Conservation (phyloP, 2,113 vertebrate species). For the Ovis canadensis region DNA sequence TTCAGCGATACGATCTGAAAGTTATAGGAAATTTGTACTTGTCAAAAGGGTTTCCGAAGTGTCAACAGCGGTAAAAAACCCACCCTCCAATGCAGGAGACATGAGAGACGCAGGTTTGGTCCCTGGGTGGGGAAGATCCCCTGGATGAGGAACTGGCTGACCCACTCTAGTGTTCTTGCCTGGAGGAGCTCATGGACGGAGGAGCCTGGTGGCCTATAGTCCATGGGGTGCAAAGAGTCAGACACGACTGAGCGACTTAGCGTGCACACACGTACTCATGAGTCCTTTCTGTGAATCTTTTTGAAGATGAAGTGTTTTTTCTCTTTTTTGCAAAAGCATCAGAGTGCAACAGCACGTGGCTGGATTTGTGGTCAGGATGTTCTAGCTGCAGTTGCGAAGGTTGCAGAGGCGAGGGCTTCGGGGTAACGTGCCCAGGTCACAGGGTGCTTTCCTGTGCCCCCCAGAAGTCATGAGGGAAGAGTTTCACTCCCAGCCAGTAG, state of each 20-base stretch:
- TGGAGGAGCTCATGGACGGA: not conserved
- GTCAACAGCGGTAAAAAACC: not conserved
- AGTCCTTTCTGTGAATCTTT: not conserved
- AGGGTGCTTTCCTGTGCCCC: too few species aligned
- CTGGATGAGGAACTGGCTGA: not conserved
- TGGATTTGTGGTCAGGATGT: not conserved
- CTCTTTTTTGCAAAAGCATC: not conserved
- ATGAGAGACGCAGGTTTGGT: too few species aligned
- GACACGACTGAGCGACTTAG: not conserved
- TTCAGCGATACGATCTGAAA: not conserved
- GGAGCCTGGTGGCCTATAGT: not conserved
- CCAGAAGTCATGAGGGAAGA: not conserved
- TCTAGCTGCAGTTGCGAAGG: too few species aligned
- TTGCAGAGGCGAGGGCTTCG: too few species aligned
- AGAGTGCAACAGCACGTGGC: not conserved
- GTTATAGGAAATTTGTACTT: not conserved
- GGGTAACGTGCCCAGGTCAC: not conserved
- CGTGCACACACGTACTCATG: rapidly evolving
- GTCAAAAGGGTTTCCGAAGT: not conserved
- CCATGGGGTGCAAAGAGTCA: not conserved
- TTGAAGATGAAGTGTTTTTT: not conserved
- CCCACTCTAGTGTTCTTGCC: not conserved
- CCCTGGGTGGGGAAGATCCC: not conserved
- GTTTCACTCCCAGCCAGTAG: not conserved
- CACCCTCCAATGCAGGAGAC: not conserved